A percentile compares a stretch with the other conserved stretches of the same genome.
Conservation (phyloP, 2,797 vertebrate species). For the Diceros bicornis region DNA sequence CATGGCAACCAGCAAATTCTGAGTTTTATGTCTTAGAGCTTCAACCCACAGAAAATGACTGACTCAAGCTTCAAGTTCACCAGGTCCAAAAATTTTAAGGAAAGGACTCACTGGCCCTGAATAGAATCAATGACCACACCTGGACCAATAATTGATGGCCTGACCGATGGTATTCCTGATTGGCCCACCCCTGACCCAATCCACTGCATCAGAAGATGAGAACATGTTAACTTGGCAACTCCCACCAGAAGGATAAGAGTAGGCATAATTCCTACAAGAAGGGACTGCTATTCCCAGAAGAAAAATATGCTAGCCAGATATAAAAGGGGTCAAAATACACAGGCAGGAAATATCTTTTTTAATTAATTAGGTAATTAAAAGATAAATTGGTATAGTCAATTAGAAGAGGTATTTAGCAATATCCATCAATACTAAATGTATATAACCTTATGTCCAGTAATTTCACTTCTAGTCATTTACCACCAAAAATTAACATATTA, state of each 20-base stretch:
- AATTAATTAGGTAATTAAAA: not conserved
- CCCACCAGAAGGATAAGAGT: not conserved
- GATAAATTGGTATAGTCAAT: not conserved
- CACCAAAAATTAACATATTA: not conserved
- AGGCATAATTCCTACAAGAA: not conserved
- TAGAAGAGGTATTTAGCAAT: conserved; percentile 11
- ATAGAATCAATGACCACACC: not conserved
- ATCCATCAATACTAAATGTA: conserved; percentile 17
- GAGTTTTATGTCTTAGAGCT: not conserved
- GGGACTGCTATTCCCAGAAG: not conserved
- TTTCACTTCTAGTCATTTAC: not conserved
- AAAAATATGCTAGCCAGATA: conserved; percentile 16
- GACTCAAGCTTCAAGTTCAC: not conserved
- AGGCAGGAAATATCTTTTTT: not conserved
- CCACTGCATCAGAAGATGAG: not conserved
- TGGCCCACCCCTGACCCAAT: not conserved
- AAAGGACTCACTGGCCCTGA: not conserved
- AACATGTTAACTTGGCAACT: not conserved
- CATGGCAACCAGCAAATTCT: not conserved
- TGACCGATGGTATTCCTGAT: not conserved
- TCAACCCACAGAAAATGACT: not conserved
- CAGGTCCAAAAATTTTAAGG: not conserved
- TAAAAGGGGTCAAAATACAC: not conserved
- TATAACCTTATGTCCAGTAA: not conserved
- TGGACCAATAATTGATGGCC: not conserved